phyloP scores from a whole-genome alignment of 2,797 vertebrate species.

The Artibeus lituratus region DNA sequence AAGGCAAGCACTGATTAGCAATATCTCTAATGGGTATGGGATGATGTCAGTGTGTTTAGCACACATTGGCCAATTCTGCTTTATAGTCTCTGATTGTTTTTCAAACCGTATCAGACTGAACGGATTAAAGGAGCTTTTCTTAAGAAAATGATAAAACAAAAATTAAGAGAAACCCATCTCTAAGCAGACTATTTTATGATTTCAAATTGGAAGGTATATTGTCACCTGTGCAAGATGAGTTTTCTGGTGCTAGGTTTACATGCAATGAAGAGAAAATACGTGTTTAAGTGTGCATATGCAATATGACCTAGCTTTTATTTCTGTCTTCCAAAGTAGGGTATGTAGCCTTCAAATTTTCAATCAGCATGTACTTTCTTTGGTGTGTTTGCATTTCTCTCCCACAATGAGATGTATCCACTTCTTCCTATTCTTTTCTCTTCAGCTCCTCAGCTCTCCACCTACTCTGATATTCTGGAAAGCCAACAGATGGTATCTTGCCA shows the following conservation, averaged over 20 bases:
- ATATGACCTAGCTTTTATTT: neutral
- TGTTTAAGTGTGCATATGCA: neutral
- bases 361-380: neutral
- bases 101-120: constrained; percentile 7
- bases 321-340: neutral
- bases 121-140: neutral
- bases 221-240: neutral
- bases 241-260: constrained; percentile 1
- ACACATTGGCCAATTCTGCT: constrained; percentile 2
- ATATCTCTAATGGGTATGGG: neutral
- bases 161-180: neutral
- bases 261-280: neutral
- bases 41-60: neutral
- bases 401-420: neutral
- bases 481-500: neutral
- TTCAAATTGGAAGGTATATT: neutral
- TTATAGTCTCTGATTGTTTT: constrained; percentile 36
- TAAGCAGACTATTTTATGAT: neutral
- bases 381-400: neutral
- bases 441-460: neutral
- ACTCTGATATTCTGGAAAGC: neutral
- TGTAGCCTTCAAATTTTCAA: neutral
- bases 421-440: neutral
- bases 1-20: constrained; percentile 22
- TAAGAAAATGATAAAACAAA: constrained; percentile 2